Base-by-base conservation (phyloP, 2,797 vertebrate species). In the Cossypha niveicapilla region DNA sequence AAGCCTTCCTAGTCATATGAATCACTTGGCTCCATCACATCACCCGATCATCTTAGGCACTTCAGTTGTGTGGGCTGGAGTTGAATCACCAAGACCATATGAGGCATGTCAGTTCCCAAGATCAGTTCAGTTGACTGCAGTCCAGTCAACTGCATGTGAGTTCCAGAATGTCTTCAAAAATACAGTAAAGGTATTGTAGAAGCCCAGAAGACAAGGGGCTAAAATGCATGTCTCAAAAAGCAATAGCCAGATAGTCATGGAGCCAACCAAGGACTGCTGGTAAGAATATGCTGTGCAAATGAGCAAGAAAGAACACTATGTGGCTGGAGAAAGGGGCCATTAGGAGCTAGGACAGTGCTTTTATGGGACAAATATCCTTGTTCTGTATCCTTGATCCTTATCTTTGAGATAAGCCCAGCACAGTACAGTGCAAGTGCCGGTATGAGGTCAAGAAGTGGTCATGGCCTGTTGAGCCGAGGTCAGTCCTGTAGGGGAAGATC, bases 11-110 rank as follows among this genome's bases (percentile, higher is more conserved):
- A 23, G 30, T 86, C 42, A 60, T 34, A 84, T 90, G 86, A 92
- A 63, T 96, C 93, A 81, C 39, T 67, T 81, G 73, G 18, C 58
- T 94, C 47, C 1, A 4, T 78, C 73, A 81, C 17, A 42, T 70
- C 66, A 72, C 41, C 42, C 68, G 18, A 72, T 74, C 25, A 16
- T 92, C 88, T 58, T 86, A 54, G 30, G 22, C 66, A 58, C 66
- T 75, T 60, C 17, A 78, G 37, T 62, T 94, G 13, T 62, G 86
- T 92, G 79, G 88, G 90, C 54, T 75, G 79, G 54, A 86, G 53
- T 41, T 93, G 90, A 95, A 88, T 96, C 83, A 96, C 70, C 54
- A 65, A 62, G 76, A 83, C 47, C 21, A 34, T 25, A 48, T 28
- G 72, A 82, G 13, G 34, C 41, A 42, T 70, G 51, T 73, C 32